Evolutionary conservation across 2,797 vertebrate genomes (phyloP).

Genomic region (Argyrosomus regius): DNA sequence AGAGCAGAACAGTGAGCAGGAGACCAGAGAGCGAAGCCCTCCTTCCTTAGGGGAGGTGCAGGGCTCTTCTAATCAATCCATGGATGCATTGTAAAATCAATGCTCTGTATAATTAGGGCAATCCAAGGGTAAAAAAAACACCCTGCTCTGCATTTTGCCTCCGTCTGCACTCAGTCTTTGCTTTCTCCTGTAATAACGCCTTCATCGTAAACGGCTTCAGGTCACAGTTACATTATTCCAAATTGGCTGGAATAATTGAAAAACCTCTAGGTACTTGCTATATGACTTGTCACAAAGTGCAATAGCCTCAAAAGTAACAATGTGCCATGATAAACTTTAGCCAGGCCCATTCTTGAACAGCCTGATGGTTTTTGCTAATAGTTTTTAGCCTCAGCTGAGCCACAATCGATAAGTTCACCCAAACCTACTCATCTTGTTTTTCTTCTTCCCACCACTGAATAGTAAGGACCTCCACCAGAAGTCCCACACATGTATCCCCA

Average conservation of each 20-base stretch:
- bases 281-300: constrained; percentile 52
- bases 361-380: constrained; percentile 53
- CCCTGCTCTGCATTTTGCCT: constrained; percentile 78
- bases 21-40: constrained; percentile 51
- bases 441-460: constrained; percentile 21
- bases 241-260: constrained; percentile 72
- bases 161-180: constrained; percentile 73
- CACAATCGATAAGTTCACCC: constrained; percentile 39
- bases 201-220: constrained; percentile 67
- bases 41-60: constrained; percentile 86
- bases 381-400: constrained; percentile 37
- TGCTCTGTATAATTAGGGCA: constrained; percentile 96
- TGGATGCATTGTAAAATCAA: constrained; percentile 96
- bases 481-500: neutral
- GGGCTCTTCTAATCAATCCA: constrained; percentile 91
- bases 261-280: constrained; percentile 51
- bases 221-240: constrained; percentile 71
- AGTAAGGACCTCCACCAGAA: constrained; percentile 15
- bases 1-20: constrained; percentile 37
- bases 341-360: constrained; percentile 29
- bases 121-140: constrained; percentile 92
- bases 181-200: constrained; percentile 66
- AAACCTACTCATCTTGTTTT: constrained; percentile 46
- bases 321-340: constrained; percentile 49
- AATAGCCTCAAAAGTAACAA: constrained; percentile 57